Evolutionary conservation across 1,140 invertebrate species (phyloP).

Genomic region (Magallana gigas): DNA sequence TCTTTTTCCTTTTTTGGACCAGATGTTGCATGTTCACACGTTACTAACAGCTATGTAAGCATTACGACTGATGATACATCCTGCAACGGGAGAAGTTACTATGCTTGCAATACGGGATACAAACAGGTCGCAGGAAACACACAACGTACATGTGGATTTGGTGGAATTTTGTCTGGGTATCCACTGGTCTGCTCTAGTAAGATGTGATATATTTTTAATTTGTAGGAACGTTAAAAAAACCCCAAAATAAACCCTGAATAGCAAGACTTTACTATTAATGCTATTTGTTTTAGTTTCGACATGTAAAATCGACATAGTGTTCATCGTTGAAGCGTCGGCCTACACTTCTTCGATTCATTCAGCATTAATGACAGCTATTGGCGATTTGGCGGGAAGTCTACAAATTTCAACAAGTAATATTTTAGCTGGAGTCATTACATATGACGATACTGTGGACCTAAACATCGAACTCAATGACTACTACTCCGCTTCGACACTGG

Average conservation of each 20-base stretch:
- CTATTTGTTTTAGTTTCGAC: background rate
- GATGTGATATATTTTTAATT: background rate
- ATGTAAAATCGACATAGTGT: background rate
- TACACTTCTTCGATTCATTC: background rate
- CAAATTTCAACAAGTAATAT: background rate
- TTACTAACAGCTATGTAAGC: background rate
- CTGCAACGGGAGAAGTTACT: background rate
- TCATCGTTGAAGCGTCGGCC: background rate
- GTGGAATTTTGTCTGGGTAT: background rate
- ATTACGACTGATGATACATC: background rate
- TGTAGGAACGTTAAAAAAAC: no score
- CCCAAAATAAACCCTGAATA: no score
- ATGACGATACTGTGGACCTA: background rate
- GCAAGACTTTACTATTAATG: no score
- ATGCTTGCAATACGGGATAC: background rate
- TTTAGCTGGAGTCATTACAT: background rate
- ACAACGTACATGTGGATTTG: background rate
- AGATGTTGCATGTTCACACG: background rate
- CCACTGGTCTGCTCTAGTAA: background rate
- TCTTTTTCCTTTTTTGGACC: background rate
- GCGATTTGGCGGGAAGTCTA: background rate
- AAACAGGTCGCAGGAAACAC: slow-evolving; percentile 1
- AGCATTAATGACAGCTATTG: background rate
- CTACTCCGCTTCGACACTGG: background rate
- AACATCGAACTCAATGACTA: background rate